phyloP scores from a whole-genome alignment of 2,113 vertebrate genomes.

The Epinephelus fuscoguttatus region DNA sequence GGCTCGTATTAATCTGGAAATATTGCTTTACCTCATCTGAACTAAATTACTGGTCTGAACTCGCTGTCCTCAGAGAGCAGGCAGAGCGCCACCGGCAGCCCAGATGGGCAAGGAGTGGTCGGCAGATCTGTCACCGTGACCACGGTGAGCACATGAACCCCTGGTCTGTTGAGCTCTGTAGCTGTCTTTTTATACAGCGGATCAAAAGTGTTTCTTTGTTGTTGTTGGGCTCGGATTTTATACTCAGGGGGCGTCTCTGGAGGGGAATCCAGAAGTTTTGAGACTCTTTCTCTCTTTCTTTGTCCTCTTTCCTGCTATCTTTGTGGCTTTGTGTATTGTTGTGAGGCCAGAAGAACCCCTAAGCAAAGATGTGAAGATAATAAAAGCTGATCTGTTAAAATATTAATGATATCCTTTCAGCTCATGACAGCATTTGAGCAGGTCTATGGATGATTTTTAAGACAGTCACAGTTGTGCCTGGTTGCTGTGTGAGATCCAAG shows the following conservation, averaged over 20 bases:
- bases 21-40: slow-evolving; percentile 87
- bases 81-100: slow-evolving; percentile 78
- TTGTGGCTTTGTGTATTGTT: slow-evolving; percentile 30
- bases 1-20: slow-evolving; percentile 87
- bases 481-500: slow-evolving; percentile 36
- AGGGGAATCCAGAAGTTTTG: slow-evolving; percentile 43
- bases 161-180: slow-evolving; percentile 59
- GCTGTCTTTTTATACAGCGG: slow-evolving; percentile 62
- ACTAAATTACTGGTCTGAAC: slow-evolving; percentile 86
- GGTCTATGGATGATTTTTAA: slow-evolving; percentile 36
- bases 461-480: background rate
- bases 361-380: slow-evolving; percentile 32
- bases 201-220: slow-evolving; percentile 78
- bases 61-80: slow-evolving; percentile 79
- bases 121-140: slow-evolving; percentile 77
- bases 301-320: slow-evolving; percentile 52
- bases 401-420: background rate
- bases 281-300: slow-evolving; percentile 48
- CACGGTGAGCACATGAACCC: slow-evolving; percentile 70
- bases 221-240: slow-evolving; percentile 68
- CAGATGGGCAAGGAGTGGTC: slow-evolving; percentile 82
- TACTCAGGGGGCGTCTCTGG: slow-evolving; percentile 52
- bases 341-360: slow-evolving; percentile 2
- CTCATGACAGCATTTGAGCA: slow-evolving; percentile 26
- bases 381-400: slow-evolving; percentile 41